phyloP scores from a whole-genome alignment of 2,888 invertebrate genomes.

The Gari tellinella region DNA sequence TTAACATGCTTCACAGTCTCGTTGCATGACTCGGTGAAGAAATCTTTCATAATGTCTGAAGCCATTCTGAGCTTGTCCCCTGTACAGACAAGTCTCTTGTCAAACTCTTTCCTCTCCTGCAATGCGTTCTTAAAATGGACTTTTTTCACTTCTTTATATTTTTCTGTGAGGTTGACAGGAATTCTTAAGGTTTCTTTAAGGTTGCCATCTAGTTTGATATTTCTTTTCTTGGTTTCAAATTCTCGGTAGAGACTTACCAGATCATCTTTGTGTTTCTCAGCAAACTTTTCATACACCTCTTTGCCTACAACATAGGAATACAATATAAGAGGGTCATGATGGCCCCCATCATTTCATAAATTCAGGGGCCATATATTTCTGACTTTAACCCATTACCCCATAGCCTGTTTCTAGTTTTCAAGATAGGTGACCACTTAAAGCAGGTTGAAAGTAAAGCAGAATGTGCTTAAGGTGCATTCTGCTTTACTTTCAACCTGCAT shows the following conservation, averaged over 20 bases:
- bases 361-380: no score
- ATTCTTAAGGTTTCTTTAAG: conserved; percentile 57
- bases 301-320: conserved; percentile 20
- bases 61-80: conserved; percentile 58
- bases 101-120: conserved; percentile 21
- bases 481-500: no score
- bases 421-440: no score
- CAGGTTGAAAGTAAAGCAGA: no score
- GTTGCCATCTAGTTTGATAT: conserved; percentile 34
- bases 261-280: conserved; percentile 44
- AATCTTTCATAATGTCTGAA: conserved; percentile 41
- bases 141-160: conserved; percentile 28
- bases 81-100: conserved; percentile 31
- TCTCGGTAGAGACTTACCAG: conserved; percentile 58
- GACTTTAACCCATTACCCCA: no score
- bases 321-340: no score
- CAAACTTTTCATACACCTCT: conserved; percentile 35
- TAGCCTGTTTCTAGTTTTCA: no score
- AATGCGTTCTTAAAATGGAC: conserved; percentile 42
- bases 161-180: conserved; percentile 40
- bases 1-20: conserved; percentile 55
- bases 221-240: conserved; percentile 66
- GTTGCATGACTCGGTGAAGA: conserved; percentile 47
- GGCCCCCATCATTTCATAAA: no score
- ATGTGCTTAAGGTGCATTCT: no score